These are phyloP conservation scores for Dromococcyx pavoninus DNA, from an alignment of 2,797 vertebrate species.

Conservation along the genomic window DNA sequence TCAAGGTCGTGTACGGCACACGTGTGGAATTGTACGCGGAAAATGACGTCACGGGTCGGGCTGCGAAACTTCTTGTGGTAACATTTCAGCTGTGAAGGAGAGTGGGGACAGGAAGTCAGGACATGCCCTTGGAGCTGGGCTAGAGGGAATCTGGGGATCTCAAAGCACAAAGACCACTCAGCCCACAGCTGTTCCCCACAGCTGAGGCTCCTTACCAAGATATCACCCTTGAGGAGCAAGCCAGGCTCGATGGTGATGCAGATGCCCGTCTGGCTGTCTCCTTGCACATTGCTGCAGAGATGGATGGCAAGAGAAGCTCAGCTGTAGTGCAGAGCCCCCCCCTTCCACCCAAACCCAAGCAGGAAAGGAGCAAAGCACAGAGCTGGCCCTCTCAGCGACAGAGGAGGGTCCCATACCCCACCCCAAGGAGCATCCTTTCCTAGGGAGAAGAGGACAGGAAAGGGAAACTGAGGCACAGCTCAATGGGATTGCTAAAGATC, in stretches of 20 bases:
- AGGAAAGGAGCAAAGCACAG: background rate
- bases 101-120: rapidly evolving
- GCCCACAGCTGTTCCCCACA: background rate
- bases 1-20: conserved; percentile 94
- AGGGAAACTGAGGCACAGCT: background rate
- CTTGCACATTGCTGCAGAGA: conserved; percentile 87
- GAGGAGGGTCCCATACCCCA: rapidly evolving
- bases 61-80: conserved; percentile 95
- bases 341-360: background rate
- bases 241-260: conserved; percentile 95
- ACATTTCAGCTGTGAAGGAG: conserved; percentile 86
- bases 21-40: conserved; percentile 96
- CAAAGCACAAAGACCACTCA: rapidly evolving
- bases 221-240: conserved; percentile 92
- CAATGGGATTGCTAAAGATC: background rate
- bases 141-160: background rate
- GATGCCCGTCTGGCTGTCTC: conserved; percentile 89
- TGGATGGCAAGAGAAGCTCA: background rate
- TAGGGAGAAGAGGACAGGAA: background rate
- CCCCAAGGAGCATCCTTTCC: background rate
- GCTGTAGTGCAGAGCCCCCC: background rate
- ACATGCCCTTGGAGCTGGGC: background rate
- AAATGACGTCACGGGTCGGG: conserved; percentile 90
- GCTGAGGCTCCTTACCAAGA: conserved; percentile 82
- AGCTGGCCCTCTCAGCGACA: background rate